Percentiles rank a stretch among this genome's conserved stretches.
Conservation (phyloP, 2,113 vertebrate species). For the Sapajus apella region DNA sequence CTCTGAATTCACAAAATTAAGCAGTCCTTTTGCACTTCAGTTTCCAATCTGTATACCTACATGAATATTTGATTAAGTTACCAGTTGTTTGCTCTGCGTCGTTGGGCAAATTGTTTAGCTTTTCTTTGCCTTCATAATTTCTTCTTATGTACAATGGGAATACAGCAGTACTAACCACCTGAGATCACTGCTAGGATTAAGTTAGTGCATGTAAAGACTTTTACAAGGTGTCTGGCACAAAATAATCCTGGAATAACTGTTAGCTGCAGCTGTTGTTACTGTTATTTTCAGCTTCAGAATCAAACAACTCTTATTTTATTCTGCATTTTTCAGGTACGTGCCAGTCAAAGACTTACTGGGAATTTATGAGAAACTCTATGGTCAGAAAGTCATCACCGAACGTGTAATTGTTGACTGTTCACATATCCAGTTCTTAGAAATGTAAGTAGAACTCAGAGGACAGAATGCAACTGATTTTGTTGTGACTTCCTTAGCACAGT, state of each 20-base stretch:
- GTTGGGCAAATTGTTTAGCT: not conserved
- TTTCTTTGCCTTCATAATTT: not conserved
- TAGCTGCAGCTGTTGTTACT: too few species aligned
- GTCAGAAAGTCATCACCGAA: constrained; percentile 80
- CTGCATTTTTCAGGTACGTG: constrained; percentile 82
- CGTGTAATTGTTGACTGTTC: constrained; percentile 83
- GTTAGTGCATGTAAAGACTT: not conserved
- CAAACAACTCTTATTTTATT: not conserved
- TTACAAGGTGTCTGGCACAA: not conserved
- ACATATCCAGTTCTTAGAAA: constrained; percentile 83
- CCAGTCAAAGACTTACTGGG: constrained; percentile 85
- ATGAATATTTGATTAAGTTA: not conserved
- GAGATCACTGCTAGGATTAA: not conserved
- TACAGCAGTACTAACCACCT: not conserved
- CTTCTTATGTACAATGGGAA: not conserved
- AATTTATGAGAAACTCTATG: constrained; percentile 85
- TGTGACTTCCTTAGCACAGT: not conserved
- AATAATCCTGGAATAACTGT: not conserved
- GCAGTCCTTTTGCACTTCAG: not conserved
- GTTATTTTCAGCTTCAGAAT: not conserved
- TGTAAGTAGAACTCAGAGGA: constrained; percentile 80
- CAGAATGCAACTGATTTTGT: not conserved
- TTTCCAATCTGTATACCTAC: not conserved
- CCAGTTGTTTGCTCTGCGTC: not conserved
- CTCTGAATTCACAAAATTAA: not conserved